Percentiles rank a stretch among this genome's conserved stretches.
Conservation (phyloP, 2,888 invertebrate species). For the Matsumyia berberina region DNA sequence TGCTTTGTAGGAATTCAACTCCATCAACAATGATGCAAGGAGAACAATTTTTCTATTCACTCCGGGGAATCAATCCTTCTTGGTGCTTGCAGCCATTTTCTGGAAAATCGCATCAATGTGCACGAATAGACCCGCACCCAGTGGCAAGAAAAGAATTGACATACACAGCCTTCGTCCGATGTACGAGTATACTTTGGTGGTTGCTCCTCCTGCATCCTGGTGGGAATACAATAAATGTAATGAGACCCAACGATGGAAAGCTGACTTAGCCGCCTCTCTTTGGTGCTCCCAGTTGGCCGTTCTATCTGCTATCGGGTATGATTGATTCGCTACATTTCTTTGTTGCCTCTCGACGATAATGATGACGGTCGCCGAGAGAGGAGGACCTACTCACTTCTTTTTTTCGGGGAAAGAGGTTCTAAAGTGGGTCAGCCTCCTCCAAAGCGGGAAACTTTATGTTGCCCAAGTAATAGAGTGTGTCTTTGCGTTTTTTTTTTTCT, state of each 20-base stretch:
- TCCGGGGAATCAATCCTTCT: conserved; percentile 65
- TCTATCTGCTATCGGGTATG: conserved; percentile 69
- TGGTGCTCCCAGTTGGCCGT: conserved; percentile 26
- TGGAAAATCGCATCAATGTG: conserved; percentile 71
- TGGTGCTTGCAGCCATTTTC: conserved; percentile 49
- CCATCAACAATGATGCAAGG: conserved; percentile 36
- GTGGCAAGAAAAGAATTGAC: conserved; percentile 50
- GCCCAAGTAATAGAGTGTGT: conserved; percentile 43
- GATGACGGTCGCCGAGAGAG: conserved; percentile 43
- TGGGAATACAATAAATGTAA: conserved; percentile 75
- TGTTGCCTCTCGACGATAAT: conserved; percentile 51
- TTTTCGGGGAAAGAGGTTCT: conserved; percentile 17
- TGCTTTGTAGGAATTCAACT: conserved; percentile 27
- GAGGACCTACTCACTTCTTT: conserved; percentile 12
- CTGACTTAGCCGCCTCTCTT: conserved; percentile 67
- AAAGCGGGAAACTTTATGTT: conserved; percentile 20
- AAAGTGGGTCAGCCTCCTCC: conserved; percentile 58
- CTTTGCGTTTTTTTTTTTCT: conserved; percentile 18
- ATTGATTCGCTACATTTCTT: conserved; percentile 75
- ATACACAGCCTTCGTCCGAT: conserved; percentile 30
- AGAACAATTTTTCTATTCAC: conserved; percentile 64
- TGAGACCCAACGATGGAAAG: conserved; percentile 70
- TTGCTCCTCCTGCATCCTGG: conserved; percentile 29
- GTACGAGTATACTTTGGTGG: conserved; percentile 8
- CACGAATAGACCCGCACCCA: conserved; percentile 58